Percentiles rank a stretch among this genome's conserved stretches.
phyloP scores from a whole-genome alignment of 2,888 invertebrate species.

The Sipha maydis region DNA sequence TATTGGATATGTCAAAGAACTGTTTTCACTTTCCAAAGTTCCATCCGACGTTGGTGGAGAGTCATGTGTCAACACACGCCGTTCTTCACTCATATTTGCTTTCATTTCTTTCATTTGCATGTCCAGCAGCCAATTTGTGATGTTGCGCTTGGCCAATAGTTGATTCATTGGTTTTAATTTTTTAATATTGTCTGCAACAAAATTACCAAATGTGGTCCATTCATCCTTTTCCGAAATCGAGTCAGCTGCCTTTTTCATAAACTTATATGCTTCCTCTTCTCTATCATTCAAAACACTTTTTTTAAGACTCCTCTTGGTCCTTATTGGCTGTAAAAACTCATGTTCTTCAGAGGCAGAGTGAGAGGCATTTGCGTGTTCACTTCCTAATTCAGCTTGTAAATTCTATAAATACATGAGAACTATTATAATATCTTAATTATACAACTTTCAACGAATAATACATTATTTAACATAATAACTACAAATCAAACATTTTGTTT shows the following conservation, averaged over 20 bases:
- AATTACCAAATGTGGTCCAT: conserved; percentile 30
- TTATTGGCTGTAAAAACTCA: conserved; percentile 39
- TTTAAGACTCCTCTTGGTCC: conserved; percentile 16
- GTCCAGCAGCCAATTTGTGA: conserved; percentile 23
- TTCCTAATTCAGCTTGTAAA: conserved; percentile 12
- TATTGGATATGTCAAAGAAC: background rate
- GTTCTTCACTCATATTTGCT: background rate
- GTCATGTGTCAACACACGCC: background rate
- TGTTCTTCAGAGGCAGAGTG: conserved; percentile 16
- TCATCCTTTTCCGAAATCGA: conserved; percentile 35
- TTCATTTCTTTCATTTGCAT: conserved; percentile 47
- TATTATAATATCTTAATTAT: too few species aligned
- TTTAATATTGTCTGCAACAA: conserved; percentile 41
- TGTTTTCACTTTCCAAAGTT: conserved; percentile 30
- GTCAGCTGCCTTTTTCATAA: conserved; percentile 41
- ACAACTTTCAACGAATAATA: too few species aligned
- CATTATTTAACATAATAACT: too few species aligned
- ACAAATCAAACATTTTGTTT: too few species aligned
- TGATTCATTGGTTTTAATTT: conserved; percentile 28
- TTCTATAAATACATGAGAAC: background rate
- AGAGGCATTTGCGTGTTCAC: background rate
- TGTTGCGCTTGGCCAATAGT: conserved; percentile 26
- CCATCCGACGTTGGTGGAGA: conserved; percentile 16
- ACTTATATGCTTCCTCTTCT: conserved; percentile 38
- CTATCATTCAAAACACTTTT: conserved; percentile 24